phyloP scores from a whole-genome alignment of 30 jellyfish, hydroid and myxozoan species.

The Cassiopea andromeda region DNA sequence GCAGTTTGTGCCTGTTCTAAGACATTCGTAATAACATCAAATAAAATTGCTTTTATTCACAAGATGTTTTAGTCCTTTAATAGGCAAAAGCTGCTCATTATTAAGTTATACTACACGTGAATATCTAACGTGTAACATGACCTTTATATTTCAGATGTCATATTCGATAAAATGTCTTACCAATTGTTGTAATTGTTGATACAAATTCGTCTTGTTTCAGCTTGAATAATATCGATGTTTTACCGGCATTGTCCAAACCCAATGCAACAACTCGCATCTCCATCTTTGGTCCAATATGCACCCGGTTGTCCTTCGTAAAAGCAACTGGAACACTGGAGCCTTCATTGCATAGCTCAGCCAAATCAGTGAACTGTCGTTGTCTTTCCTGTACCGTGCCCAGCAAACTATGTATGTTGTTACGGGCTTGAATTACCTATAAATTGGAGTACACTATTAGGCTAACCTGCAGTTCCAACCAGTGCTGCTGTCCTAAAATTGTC shows the following conservation, averaged over 20 bases:
- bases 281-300: slow-evolving; percentile 97
- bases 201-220: slow-evolving; percentile 95
- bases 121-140: too few species aligned
- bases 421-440: slow-evolving; percentile 88
- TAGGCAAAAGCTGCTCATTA: too few species aligned
- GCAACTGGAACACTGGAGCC: slow-evolving; percentile 92
- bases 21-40: too few species aligned
- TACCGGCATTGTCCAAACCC: slow-evolving; percentile 97
- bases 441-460: neutral
- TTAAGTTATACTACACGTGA: too few species aligned
- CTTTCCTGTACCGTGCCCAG: slow-evolving; percentile 92
- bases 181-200: slow-evolving; percentile 93
- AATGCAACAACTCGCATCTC: slow-evolving; percentile 97
- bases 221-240: slow-evolving; percentile 92
- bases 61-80: too few species aligned
- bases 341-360: slow-evolving; percentile 91
- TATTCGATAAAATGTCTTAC: slow-evolving; percentile 32
- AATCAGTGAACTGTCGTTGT: slow-evolving; percentile 81
- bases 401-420: slow-evolving; percentile 78
- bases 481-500: too few species aligned
- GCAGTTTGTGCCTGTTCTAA: too few species aligned
- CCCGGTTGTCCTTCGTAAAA: slow-evolving; percentile 96
- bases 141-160: neutral
- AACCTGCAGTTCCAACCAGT: neutral
- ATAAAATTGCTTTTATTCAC: too few species aligned